phyloP scores from a whole-genome alignment of 2,888 invertebrate genomes.

The Nephrocerus scutellatus region DNA sequence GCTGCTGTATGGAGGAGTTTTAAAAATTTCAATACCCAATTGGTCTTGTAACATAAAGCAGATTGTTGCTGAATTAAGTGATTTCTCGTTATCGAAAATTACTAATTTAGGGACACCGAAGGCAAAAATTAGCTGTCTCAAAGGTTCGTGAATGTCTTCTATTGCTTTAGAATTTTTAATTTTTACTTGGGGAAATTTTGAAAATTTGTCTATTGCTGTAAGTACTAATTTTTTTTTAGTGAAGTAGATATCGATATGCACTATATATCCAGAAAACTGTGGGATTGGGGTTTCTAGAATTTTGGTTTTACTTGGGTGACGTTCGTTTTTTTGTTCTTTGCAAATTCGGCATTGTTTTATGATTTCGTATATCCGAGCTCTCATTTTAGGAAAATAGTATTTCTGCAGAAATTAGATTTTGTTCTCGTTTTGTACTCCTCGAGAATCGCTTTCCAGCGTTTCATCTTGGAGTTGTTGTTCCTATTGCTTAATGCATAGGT shows the following conservation, averaged over 20 bases:
- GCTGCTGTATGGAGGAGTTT: slow-evolving; percentile 1
- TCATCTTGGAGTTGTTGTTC: too few species aligned
- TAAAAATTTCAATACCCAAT: slow-evolving; percentile 1
- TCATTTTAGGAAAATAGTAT: slow-evolving; percentile 10
- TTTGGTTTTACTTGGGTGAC: slow-evolving; percentile 9
- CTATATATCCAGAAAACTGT: slow-evolving; percentile 3
- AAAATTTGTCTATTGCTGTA: slow-evolving; percentile 8
- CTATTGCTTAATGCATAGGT: too few species aligned
- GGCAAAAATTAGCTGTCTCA: too few species aligned
- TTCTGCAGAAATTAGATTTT: slow-evolving; percentile 9
- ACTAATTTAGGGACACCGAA: too few species aligned
- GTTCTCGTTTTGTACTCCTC: too few species aligned
- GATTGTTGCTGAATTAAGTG: slow-evolving; percentile 13
- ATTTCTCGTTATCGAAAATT: too few species aligned
- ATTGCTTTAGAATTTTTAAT: slow-evolving; percentile 1
- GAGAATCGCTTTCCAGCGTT: too few species aligned
- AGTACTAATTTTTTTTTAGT: slow-evolving; percentile 4
- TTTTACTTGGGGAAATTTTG: slow-evolving; percentile 7
- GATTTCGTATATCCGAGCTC: slow-evolving; percentile 2
- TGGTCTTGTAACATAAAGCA: slow-evolving; percentile 5
- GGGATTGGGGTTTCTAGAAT: slow-evolving; percentile 9
- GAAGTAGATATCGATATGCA: slow-evolving; percentile 10
- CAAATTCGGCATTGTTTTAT: slow-evolving; percentile 8
- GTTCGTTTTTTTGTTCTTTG: slow-evolving; percentile 11
- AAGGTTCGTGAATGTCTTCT: slow-evolving; percentile 7